Percentiles rank a stretch among this genome's conserved stretches.
phyloP scores from a whole-genome alignment of 1,140 invertebrate genomes.

The Ceratoteleas bidentatus region DNA sequence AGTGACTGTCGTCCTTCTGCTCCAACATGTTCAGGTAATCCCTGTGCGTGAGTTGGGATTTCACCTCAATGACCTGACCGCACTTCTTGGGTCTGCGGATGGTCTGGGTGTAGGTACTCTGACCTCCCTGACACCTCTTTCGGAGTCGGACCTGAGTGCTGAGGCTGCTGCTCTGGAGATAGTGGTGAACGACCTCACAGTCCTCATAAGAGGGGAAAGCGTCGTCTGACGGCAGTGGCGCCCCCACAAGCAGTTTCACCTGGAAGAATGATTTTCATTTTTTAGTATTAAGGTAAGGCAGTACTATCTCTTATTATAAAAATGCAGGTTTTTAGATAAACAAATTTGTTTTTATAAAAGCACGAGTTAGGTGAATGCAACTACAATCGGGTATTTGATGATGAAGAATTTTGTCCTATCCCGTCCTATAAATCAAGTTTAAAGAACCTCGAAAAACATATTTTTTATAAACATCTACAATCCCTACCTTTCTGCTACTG shows the following conservation, averaged over 20 bases:
- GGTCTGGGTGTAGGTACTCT: slow-evolving; percentile 92
- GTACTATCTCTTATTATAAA: no score
- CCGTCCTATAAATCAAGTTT: no score
- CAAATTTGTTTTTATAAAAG: no score
- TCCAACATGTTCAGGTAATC: slow-evolving; percentile 97
- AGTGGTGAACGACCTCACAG: slow-evolving; percentile 99
- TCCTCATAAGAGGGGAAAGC: slow-evolving; percentile 97
- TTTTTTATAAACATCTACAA: no score
- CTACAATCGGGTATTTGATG: no score
- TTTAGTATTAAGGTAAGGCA: no score
- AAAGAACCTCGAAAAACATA: no score
- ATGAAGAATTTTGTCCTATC: no score
- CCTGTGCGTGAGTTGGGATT: slow-evolving; percentile 94
- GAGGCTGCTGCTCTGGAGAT: slow-evolving; percentile 93
- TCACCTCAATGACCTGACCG: slow-evolving; percentile 97
- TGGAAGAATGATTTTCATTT: slow-evolving; percentile 74
- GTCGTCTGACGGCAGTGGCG: slow-evolving; percentile 86
- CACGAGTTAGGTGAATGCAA: no score
- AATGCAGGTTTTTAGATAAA: no score
- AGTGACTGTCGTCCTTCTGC: slow-evolving; percentile 95
- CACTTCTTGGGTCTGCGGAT: slow-evolving; percentile 92
- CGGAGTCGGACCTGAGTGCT: slow-evolving; percentile 95
- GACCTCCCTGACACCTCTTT: slow-evolving; percentile 97
- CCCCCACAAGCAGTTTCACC: slow-evolving; percentile 94
- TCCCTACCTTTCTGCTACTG: slow-evolving; percentile 84